These are phyloP conservation scores for Crypturellus undulatus DNA, from an alignment of 2,113 vertebrate genomes.

Conservation along the genomic window DNA sequence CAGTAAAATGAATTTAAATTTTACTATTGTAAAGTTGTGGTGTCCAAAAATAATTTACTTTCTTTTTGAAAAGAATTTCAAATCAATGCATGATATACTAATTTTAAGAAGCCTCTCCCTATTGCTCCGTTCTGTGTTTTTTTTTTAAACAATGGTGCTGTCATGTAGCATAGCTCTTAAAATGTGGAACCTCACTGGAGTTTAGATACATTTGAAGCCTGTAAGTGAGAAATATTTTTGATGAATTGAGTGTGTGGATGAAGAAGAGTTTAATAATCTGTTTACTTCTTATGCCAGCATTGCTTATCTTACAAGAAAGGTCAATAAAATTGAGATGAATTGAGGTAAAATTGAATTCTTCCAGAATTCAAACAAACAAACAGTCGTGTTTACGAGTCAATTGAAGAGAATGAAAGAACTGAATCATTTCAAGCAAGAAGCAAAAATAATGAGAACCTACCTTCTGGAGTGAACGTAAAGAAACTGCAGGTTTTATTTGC, in stretches of 20 bases:
- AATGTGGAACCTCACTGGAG: background rate
- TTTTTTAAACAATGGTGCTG: background rate
- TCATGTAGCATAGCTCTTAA: background rate
- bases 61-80: background rate
- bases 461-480: background rate
- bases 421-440: background rate
- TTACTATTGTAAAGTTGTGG: background rate
- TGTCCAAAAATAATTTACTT: background rate
- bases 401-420: background rate
- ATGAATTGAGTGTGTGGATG: background rate
- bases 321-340: background rate
- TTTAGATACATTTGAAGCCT: background rate
- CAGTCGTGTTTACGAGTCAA: background rate
- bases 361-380: background rate
- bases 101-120: background rate
- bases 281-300: background rate
- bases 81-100: background rate
- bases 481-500: background rate
- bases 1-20: background rate
- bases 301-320: background rate
- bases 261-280: background rate
- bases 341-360: background rate
- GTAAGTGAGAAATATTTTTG: background rate
- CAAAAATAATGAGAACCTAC: background rate
- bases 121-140: background rate